Percentiles rank a stretch among this genome's conserved stretches.
These are phyloP conservation scores for Poecile atricapillus DNA, from an alignment of 2,113 vertebrate species.

Conservation along the genomic window DNA sequence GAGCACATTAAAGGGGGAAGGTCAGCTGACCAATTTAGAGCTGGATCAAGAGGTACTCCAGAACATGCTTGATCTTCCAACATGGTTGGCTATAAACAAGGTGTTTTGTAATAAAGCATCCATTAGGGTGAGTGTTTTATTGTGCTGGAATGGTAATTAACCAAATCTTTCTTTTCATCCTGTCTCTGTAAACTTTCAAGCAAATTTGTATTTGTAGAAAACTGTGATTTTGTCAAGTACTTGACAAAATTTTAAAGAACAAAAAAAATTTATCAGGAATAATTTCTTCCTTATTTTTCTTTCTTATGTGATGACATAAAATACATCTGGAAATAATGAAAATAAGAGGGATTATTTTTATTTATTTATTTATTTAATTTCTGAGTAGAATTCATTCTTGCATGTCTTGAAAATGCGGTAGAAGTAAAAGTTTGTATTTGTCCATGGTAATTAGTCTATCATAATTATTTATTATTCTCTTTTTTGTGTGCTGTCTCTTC, in stretches of 20 bases:
- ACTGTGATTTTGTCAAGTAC: background rate
- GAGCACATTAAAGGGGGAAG: conserved; percentile 96
- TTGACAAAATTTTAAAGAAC: background rate
- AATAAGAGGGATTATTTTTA: background rate
- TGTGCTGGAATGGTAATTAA: background rate
- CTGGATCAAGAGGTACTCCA: conserved; percentile 97
- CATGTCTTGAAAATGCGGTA: background rate
- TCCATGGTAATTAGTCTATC: background rate
- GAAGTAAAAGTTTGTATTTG: background rate
- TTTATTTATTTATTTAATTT: background rate
- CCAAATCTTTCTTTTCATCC: background rate
- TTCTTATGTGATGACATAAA: background rate
- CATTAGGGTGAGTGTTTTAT: conserved; percentile 84
- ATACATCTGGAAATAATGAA: background rate
- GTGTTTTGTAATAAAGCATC: conserved; percentile 97
- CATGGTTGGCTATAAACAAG: conserved; percentile 96
- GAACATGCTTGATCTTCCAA: conserved; percentile 97
- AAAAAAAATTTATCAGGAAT: background rate
- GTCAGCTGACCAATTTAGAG: conserved; percentile 96
- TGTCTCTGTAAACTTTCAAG: background rate
- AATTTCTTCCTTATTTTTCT: background rate
- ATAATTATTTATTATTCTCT: background rate
- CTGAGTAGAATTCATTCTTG: background rate
- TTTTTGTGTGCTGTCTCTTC: background rate
- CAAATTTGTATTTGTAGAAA: background rate